Base-by-base conservation (phyloP, 2,113 vertebrate species). In the Macaca mulatta region DNA sequence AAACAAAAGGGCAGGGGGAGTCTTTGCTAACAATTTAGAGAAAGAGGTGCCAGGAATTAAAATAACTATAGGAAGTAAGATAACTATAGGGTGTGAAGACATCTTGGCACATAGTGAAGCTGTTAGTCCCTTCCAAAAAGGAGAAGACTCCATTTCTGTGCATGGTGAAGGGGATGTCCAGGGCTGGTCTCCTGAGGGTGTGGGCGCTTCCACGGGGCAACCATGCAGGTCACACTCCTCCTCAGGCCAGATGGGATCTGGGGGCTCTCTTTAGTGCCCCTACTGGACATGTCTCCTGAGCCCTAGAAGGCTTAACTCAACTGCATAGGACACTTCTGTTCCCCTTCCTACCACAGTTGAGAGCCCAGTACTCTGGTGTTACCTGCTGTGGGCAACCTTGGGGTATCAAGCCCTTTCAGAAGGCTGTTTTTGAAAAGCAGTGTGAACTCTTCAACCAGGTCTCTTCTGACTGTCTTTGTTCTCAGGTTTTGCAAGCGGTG, bases 401-500 rank as follows among this genome's bases (percentile, higher is more conserved):
- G 61, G 64, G 61, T 30, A 6, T 16, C 43, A 61, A 57, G n/a
- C 18, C 55, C 27, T 6, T 67, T 83, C 59, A 9, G 45, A 80
- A 61, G 32, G 52, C 74, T 40, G 48, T 30, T 43, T 90, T 52
- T 64, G 69, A n/a, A 43, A 67, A 45, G 2, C 45, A 43, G 25
- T 9, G 0, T 50, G 43, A 52, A 6, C 61, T n/a, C 16, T 83
- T 38, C 70, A 70, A 57, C 52, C 3, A 0, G 1, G 3, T 27
- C 30, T 77, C 55, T 87, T 43, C 43, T 7, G 0, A 23, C 69
- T 32, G 17, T 95, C 81, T 90, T 48, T 89, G 70, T 61, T 74
- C 69, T 0, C 57, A 99, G 99, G 97, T 99, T 5, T 99, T 93
- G 3, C 97, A 95, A 12, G 99, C 99, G 0, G 96, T 99, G 52